Evolutionary conservation across 1,140 invertebrate species (phyloP).

Genomic region (Pantala flavescens): DNA sequence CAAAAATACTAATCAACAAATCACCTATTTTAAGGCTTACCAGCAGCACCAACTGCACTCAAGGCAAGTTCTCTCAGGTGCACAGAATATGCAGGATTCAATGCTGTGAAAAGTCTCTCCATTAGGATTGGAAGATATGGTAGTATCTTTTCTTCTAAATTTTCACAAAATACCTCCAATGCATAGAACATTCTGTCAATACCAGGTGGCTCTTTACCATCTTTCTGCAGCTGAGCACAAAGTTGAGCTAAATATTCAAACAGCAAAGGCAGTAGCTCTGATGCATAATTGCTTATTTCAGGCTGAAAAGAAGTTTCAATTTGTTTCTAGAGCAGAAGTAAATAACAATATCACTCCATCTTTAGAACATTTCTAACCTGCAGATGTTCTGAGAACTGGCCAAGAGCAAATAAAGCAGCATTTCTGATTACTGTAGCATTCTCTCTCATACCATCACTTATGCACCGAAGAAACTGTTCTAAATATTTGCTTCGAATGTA

Average conservation of each 20-base stretch:
- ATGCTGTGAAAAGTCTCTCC: constrained; percentile 51
- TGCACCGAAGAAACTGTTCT: constrained; percentile 53
- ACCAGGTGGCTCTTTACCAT: constrained; percentile 47
- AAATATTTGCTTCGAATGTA: constrained; percentile 61
- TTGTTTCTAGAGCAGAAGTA: constrained; percentile 1
- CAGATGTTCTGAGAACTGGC: constrained; percentile 71
- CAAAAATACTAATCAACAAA: too few species aligned
- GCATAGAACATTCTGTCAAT: constrained; percentile 69
- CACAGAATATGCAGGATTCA: constrained; percentile 43
- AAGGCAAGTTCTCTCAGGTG: constrained; percentile 55
- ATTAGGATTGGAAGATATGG: constrained; percentile 63
- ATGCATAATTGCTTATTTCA: constrained; percentile 57
- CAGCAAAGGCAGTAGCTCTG: constrained; percentile 59
- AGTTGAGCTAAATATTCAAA: constrained; percentile 57
- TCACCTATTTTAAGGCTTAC: too few species aligned
- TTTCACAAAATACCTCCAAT: constrained; percentile 69
- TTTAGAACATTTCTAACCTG: constrained; percentile 37
- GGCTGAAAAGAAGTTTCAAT: constrained; percentile 34
- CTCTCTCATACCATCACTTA: constrained; percentile 59
- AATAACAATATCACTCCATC: constrained; percentile 8
- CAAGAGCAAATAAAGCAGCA: constrained; percentile 67
- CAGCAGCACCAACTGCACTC: constrained; percentile 54
- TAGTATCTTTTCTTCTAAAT: constrained; percentile 56
- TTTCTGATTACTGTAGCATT: constrained; percentile 50
- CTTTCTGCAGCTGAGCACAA: constrained; percentile 40